phyloP scores from a whole-genome alignment of 2,113 vertebrate genomes.

The Ursus arctos region DNA sequence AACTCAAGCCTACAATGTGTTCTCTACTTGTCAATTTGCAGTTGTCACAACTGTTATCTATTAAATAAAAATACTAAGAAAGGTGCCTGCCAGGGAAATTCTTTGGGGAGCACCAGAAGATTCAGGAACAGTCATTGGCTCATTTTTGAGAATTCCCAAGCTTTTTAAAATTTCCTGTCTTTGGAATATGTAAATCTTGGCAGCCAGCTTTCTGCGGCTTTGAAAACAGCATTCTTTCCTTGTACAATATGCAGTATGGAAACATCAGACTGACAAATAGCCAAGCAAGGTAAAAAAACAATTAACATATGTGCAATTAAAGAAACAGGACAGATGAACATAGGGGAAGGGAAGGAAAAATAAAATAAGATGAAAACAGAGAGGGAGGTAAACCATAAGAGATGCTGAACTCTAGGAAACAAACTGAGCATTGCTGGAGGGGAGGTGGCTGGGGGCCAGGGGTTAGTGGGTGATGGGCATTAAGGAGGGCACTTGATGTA shows the following conservation, averaged over 20 bases:
- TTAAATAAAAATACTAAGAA: conserved; percentile 55
- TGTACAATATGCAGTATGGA: neutral
- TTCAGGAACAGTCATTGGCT: neutral
- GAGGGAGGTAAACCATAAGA: no score
- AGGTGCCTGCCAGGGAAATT: neutral
- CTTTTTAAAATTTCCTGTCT: neutral
- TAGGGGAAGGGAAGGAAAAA: no score
- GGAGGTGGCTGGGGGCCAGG: neutral
- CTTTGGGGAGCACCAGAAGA: neutral
- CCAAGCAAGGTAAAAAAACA: neutral
- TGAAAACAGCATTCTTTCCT: neutral
- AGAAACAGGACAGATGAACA: no score
- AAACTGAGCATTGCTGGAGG: neutral
- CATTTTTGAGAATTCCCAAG: conserved; percentile 44
- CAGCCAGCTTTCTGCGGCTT: neutral
- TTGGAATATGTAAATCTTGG: neutral
- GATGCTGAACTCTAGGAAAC: neutral
- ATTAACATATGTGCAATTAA: neutral
- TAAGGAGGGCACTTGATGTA: neutral
- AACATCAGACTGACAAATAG: neutral
- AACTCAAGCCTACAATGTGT: neutral
- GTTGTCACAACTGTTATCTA: conserved; percentile 40
- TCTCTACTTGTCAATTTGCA: conserved; percentile 43
- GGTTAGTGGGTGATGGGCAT: neutral
- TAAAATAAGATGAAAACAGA: no score